Percentiles rank a stretch among this genome's conserved stretches.
phyloP scores from a whole-genome alignment of 2,888 invertebrate genomes.

The Melinopterus prodromus region DNA sequence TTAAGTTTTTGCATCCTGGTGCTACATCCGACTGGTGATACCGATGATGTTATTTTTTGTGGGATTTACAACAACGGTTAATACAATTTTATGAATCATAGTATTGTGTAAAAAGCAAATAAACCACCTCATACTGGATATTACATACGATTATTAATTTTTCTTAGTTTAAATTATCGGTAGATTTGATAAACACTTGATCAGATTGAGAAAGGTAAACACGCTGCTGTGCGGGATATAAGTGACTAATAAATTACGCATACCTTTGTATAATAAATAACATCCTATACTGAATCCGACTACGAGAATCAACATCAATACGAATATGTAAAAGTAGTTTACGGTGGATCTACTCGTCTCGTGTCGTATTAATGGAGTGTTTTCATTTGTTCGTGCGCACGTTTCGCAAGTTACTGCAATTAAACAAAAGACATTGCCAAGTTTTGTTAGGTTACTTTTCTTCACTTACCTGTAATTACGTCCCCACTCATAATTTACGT shows the following conservation, averaged over 20 bases:
- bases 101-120: not conserved
- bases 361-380: not conserved
- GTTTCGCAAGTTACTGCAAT: not conserved
- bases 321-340: constrained; percentile 36
- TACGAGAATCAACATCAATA: constrained; percentile 37
- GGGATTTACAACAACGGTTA: not conserved
- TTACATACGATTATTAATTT: not conserved
- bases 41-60: not conserved
- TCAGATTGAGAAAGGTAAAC: not conserved
- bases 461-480: not conserved
- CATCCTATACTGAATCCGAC: constrained; percentile 33
- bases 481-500: not conserved
- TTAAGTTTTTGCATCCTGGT: too few relatives aligned
- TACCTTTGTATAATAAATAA: constrained; percentile 38
- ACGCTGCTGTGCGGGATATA: not conserved
- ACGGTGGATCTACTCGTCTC: constrained; percentile 35
- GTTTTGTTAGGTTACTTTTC: not conserved
- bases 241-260: not conserved
- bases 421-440: not conserved
- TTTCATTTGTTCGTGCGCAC: not conserved
- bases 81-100: not conserved
- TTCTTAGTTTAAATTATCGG: not conserved
- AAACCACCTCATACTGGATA: not conserved
- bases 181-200: not conserved
- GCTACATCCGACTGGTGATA: not conserved